Evolutionary conservation across 2,888 invertebrate species (phyloP), one percentile per base, ranked within the genome.

Genomic region (Orthosia incerta): DNA sequence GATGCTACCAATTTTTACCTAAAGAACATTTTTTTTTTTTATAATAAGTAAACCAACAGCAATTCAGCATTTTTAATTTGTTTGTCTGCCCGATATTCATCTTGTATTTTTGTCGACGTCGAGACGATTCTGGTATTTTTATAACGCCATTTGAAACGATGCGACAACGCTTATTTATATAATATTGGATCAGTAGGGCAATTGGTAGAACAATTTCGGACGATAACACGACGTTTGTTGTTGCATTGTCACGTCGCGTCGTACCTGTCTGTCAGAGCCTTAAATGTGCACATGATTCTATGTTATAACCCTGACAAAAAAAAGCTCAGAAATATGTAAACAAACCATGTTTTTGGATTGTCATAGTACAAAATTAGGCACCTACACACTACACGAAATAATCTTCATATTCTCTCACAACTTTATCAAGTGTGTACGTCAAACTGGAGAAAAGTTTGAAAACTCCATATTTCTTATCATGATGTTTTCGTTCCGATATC

Each of bases 391-490:
- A 23, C 53, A 62, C 31, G 59, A 50, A 83, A 57, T 53, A 75
- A 68, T 69, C 57, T 59, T 55, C 64, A 64, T 79, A 74, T 74
- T 67, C 48, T 63, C 53, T 71, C 53, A 53, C 20, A 73, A 72
- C 60, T 83, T 69, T 64, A 64, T 63, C 64, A 59, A 71, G 61
- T 56, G 68, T 20, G 13, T 55, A 62, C 59, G 23, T 20, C 26
- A 63, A 66, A 61, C 69, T 69, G 15, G 23, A n/a, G 63, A 9
- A 39, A 69, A 83, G 62, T 81, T 83, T 57, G 50, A 74, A 79
- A 80, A 60, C 56, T 71, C 79, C 48, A n/a, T 66, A 15, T 15
- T 26, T 60, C 62, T n/a, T n/a, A n/a, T n/a, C 39, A 55, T 78
- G 50, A 82, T 72, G 66, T 64, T 74, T 69, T 69, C 57, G 31